Conservation (phyloP, 2,888 invertebrate species). For the Nemurella pictetii region DNA sequence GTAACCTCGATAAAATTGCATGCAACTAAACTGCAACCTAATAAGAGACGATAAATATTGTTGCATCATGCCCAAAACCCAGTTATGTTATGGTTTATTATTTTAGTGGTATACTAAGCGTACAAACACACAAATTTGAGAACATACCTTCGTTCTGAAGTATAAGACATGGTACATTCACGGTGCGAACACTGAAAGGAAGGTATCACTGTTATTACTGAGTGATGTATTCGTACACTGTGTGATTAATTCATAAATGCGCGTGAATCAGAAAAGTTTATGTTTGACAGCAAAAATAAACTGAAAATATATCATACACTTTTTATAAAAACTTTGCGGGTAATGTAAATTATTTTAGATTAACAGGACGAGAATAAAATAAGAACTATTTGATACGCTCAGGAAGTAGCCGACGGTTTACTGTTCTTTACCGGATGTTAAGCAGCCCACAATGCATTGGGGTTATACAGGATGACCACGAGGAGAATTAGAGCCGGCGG, state of each 20-base stretch:
- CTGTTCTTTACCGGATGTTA: background rate
- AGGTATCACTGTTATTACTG: conserved; percentile 21
- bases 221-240: conserved; percentile 37
- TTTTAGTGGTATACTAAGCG: background rate
- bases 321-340: background rate
- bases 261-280: background rate
- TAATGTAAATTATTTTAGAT: background rate
- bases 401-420: background rate
- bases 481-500: background rate
- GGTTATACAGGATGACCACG: background rate
- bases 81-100: background rate
- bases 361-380: background rate
- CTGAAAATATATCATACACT: background rate
- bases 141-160: conserved; percentile 80
- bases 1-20: conserved; percentile 40
- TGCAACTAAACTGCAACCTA: background rate
- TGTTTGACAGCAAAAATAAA: background rate
- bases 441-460: background rate
- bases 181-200: conserved; percentile 74
- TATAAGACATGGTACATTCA: conserved; percentile 83
- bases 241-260: background rate
- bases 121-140: conserved; percentile 43
- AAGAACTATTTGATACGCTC: background rate
- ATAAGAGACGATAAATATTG: background rate
- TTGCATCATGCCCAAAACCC: background rate